Percentiles rank a stretch among this genome's conserved stretches.
phyloP scores from a whole-genome alignment of 2,113 vertebrate species.

The Pteronura brasiliensis region DNA sequence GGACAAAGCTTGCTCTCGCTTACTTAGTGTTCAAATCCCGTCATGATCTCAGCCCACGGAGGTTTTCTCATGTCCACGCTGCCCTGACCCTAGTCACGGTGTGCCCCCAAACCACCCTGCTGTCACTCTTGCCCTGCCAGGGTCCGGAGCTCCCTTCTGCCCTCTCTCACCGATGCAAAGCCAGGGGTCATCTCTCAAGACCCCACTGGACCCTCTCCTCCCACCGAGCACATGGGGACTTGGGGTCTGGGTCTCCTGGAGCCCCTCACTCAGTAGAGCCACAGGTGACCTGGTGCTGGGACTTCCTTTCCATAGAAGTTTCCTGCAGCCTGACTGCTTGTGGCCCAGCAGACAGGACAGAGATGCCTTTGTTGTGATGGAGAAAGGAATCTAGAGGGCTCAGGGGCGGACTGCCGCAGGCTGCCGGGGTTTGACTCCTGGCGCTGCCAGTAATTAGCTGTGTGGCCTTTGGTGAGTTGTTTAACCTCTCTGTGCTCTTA shows the following conservation, averaged over 20 bases:
- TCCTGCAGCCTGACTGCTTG: too few relatives aligned
- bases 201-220: background rate
- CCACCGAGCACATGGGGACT: background rate
- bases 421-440: too few relatives aligned
- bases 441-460: background rate
- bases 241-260: background rate
- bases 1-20: background rate
- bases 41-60: fast-evolving
- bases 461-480: background rate
- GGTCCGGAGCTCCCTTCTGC: background rate
- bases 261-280: background rate
- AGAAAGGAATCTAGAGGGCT: fast-evolving
- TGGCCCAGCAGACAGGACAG: background rate
- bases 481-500: background rate
- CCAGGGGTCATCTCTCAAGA: background rate
- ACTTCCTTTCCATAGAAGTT: background rate
- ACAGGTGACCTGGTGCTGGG: background rate
- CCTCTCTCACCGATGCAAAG: fast-evolving
- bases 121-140: background rate
- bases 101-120: background rate
- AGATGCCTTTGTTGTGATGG: fast-evolving
- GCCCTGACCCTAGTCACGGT: too few relatives aligned
- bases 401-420: fast-evolving
- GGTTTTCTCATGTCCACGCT: fast-evolving
- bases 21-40: fast-evolving